A percentile compares a stretch with the other conserved stretches of the same genome.
phyloP scores from a whole-genome alignment of 2,888 invertebrate genomes.

The Cantharis rufa region DNA sequence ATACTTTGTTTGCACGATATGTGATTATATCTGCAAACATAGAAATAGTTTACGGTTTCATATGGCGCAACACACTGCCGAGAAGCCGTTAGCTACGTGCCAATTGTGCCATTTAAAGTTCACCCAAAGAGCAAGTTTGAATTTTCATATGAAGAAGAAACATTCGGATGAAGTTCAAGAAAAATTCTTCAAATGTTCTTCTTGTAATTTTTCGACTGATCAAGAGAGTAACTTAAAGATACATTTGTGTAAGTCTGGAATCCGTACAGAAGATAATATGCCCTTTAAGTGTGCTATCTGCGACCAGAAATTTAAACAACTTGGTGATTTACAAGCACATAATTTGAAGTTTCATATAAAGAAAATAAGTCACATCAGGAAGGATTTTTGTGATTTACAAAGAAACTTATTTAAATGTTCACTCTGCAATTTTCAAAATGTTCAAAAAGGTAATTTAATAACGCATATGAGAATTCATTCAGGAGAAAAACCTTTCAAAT shows the following conservation, averaged over 20 bases:
- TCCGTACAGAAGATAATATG: background rate
- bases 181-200: no score
- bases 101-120: background rate
- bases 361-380: no score
- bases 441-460: background rate
- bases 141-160: background rate
- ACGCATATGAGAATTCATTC: background rate
- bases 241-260: background rate
- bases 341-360: background rate
- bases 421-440: background rate
- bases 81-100: background rate
- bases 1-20: background rate
- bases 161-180: background rate
- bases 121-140: background rate
- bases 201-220: background rate
- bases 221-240: background rate
- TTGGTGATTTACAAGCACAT: no score
- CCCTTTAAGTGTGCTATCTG: background rate
- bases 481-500: background rate
- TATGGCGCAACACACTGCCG: background rate
- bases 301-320: background rate
- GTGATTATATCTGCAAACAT: background rate
- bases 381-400: background rate
- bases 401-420: background rate
- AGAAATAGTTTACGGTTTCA: background rate